Evolutionary conservation across 2,113 vertebrate species (phyloP).

Genomic region (Dasyurus viverrinus): DNA sequence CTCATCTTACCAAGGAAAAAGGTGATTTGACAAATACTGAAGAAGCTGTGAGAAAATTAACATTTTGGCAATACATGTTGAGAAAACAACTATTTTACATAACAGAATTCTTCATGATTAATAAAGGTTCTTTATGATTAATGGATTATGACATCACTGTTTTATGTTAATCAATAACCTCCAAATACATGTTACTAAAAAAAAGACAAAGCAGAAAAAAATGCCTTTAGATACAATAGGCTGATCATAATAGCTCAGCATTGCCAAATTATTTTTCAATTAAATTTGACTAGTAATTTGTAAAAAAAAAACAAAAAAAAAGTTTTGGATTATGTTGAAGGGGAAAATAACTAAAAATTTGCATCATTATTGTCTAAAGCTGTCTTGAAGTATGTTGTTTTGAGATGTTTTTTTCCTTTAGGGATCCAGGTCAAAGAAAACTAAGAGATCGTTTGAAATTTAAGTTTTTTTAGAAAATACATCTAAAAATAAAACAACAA

Average conservation of each 20-base stretch:
- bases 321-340: constrained; percentile 31
- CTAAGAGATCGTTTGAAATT: constrained; percentile 8
- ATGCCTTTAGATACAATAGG: constrained; percentile 63
- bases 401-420: constrained; percentile 15
- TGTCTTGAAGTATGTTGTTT: constrained; percentile 38
- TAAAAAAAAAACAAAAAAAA: not conserved
- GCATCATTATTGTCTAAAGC: constrained; percentile 20
- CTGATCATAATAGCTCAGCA: constrained; percentile 55
- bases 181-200: constrained; percentile 57
- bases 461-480: constrained; percentile 43
- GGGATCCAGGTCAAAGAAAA: constrained; percentile 7
- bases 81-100: constrained; percentile 75
- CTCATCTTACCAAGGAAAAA: constrained; percentile 16
- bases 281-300: constrained; percentile 25
- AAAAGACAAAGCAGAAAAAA: constrained; percentile 75
- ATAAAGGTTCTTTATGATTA: constrained; percentile 67
- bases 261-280: constrained; percentile 38
- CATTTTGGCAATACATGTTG: constrained; percentile 60
- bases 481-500: constrained; percentile 47
- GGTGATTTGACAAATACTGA: constrained; percentile 37
- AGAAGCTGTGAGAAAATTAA: constrained; percentile 58
- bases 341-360: constrained; percentile 38
- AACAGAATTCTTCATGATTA: constrained; percentile 61
- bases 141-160: constrained; percentile 79
- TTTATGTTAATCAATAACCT: constrained; percentile 78